These are phyloP conservation scores for Epiperipatus broadwayi DNA, from an alignment of 2,888 invertebrate species.

Conservation along the genomic window DNA sequence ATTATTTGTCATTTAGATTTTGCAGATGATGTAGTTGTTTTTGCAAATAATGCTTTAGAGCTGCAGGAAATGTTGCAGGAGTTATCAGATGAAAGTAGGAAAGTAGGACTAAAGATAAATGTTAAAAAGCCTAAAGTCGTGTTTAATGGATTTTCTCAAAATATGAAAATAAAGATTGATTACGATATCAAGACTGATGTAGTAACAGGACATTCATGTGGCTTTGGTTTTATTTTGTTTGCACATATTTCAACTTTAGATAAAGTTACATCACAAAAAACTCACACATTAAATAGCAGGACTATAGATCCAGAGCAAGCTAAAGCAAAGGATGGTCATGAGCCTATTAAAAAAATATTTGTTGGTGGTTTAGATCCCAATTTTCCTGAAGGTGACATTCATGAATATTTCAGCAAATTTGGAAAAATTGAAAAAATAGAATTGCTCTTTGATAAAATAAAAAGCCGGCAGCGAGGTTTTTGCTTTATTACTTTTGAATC, in stretches of 20 bases:
- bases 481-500: conserved; percentile 95
- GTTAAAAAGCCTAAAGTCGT: no score
- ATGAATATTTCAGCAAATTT: conserved; percentile 72
- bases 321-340: conserved; percentile 75
- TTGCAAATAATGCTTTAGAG: no score
- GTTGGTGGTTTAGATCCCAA: conserved; percentile 84
- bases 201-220: conserved; percentile 78
- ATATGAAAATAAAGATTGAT: conserved; percentile 48
- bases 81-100: no score
- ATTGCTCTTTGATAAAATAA: conserved; percentile 90
- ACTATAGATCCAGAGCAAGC: conserved; percentile 91
- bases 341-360: conserved; percentile 65
- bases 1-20: no score
- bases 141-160: no score
- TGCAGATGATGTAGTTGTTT: no score
- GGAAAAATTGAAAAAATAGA: conserved; percentile 89
- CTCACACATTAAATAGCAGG: conserved; percentile 81
- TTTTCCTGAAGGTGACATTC: conserved; percentile 80
- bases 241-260: conserved; percentile 68
- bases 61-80: no score
- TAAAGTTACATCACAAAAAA: conserved; percentile 58
- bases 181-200: conserved; percentile 93
- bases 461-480: conserved; percentile 88
- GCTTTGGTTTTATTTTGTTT: conserved; percentile 92
- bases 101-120: no score